phyloP scores from a whole-genome alignment of 2,113 vertebrate species.

The Etheostoma cragini region DNA sequence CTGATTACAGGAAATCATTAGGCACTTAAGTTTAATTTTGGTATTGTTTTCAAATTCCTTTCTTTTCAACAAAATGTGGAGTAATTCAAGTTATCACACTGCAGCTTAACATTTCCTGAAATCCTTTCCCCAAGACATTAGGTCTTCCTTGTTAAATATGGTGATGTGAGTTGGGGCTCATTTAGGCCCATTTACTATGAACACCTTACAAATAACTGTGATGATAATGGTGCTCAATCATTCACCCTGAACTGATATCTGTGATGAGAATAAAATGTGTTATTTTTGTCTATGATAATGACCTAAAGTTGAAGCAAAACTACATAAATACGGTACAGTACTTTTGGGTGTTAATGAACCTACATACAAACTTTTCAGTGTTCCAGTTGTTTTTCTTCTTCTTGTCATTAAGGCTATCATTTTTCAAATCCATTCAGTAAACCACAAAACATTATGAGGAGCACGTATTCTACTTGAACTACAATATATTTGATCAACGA shows the following conservation, averaged over 20 bases:
- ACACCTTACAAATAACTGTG: neutral
- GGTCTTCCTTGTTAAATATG: neutral
- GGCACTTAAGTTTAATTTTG: neutral
- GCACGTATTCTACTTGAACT: neutral
- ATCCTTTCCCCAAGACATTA: neutral
- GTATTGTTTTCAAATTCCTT: neutral
- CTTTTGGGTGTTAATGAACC: neutral
- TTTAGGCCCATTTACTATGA: conserved; percentile 11
- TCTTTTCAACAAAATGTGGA: neutral
- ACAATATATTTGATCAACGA: neutral
- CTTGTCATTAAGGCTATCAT: neutral
- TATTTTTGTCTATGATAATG: neutral
- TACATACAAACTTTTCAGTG: neutral
- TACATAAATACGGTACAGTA: neutral
- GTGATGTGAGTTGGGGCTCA: neutral
- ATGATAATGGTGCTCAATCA: neutral
- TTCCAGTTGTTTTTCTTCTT: neutral
- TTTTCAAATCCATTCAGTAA: neutral
- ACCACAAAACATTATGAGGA: neutral
- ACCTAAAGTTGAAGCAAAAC: neutral
- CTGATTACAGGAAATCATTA: neutral
- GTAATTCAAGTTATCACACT: neutral
- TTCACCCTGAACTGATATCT: neutral
- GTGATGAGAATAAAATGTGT: neutral
- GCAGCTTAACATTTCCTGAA: neutral